These are phyloP conservation scores for Corythoichthys haematopterus DNA, from an alignment of 2,113 vertebrate species.

Conservation along the genomic window DNA sequence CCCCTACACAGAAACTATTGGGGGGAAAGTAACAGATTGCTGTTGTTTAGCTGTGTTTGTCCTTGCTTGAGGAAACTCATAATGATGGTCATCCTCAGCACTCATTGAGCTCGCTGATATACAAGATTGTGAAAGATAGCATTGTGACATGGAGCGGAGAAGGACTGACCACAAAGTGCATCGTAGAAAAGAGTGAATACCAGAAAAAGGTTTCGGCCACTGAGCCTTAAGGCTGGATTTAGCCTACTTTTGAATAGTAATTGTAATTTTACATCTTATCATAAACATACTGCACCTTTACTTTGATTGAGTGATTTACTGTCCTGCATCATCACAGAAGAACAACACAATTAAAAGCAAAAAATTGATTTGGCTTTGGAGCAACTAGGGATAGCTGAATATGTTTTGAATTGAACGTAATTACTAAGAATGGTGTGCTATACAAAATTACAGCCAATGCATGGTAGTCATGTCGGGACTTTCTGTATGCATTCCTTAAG, in stretches of 20 bases:
- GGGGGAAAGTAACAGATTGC: constrained; percentile 17
- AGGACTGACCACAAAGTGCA: constrained; percentile 12
- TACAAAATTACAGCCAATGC: constrained; percentile 11
- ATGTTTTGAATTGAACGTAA: constrained; percentile 29
- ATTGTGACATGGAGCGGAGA: neutral
- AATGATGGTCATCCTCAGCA: constrained; percentile 10
- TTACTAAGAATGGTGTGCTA: constrained; percentile 14
- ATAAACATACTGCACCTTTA: constrained; percentile 8
- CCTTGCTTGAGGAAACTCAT: constrained; percentile 26
- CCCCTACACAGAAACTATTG: neutral
- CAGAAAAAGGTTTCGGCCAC: neutral
- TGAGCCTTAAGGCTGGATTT: neutral
- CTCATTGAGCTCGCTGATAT: neutral
- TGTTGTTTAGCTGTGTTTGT: constrained; percentile 19
- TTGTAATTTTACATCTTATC: constrained; percentile 19
- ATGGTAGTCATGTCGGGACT: neutral
- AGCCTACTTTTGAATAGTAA: neutral
- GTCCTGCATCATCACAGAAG: constrained; percentile 6
- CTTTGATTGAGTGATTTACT: constrained; percentile 21
- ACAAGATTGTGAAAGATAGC: constrained; percentile 17
- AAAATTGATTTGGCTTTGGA: constrained; percentile 9
- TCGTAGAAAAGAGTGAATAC: neutral
- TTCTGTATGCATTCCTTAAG: neutral
- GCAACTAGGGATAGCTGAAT: constrained; percentile 6
- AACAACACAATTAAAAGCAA: constrained; percentile 8